Base-by-base conservation (phyloP, 2,113 vertebrate species). In the Promerops cafer region DNA sequence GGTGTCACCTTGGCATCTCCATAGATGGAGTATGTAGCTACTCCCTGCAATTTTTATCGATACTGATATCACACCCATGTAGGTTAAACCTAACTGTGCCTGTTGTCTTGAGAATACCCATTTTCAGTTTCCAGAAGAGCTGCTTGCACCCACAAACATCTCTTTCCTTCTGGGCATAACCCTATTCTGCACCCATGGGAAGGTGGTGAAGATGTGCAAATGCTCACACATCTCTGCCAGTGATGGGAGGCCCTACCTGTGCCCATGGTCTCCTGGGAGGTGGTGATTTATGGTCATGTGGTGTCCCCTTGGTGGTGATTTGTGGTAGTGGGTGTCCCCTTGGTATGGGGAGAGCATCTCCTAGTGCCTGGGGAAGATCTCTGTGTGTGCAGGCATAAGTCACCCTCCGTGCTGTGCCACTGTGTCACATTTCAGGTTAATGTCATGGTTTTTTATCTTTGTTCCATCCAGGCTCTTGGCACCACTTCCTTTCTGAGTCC, bases 91-190 rank as follows among this genome's bases (percentile, higher is more conserved):
- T 60, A 23, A 20, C 11, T 65, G 9, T 83, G 15, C 20, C 60
- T 77, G 7, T 84, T 74, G 7, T 16, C 18, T 94, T 49, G 39
- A 63, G 21, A 78, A 53, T 21, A 59, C 6, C 7, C 3, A 9
- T 37, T 35, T 47, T 65, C 1, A 0, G 8, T 74, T 66, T 74
- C 39, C 30, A 63, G 42, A 53, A 24, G 28, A 74, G 47, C 18
- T 4, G 0, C 26, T 54, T 68, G 28, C 35, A 30, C 4, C 5
- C 23, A 19, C 13, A 56, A 33, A 56, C 0, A 0, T 47, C 1
- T 0, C 7, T 28, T 8, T 60, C 59, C 31, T 83, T 64, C 49
- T 68, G 49, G 60, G 22, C 24, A 56, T 3, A 1, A 37, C 26
- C 9, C 24, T 64, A 27, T 45, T 59, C 27, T 60, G 54, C n/a